phyloP scores from a whole-genome alignment of 2,113 vertebrate species.

The Crotalus viridis region DNA sequence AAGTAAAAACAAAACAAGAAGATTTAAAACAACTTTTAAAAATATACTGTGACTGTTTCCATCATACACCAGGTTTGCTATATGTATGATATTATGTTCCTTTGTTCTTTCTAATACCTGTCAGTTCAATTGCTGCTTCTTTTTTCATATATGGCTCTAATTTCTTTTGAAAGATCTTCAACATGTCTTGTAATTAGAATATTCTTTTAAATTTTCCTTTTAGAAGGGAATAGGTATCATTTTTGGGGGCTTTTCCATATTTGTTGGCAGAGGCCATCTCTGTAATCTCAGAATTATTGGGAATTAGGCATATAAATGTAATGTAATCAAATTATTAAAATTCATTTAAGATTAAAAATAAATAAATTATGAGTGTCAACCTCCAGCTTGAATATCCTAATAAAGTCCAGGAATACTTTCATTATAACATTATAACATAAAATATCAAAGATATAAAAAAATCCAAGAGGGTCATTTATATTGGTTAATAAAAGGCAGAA shows the following conservation, averaged over 20 bases:
- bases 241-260: background rate
- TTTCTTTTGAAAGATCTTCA: background rate
- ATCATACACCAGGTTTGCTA: background rate
- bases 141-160: background rate
- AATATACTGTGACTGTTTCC: background rate
- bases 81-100: background rate
- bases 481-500: background rate
- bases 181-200: background rate
- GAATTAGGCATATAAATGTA: background rate
- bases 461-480: background rate
- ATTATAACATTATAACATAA: background rate
- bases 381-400: too few relatives aligned
- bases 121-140: background rate
- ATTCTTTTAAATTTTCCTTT: background rate
- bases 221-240: background rate
- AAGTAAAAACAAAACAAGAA: background rate
- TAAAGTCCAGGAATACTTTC: too few relatives aligned
- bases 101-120: background rate
- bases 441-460: background rate
- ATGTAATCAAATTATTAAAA: background rate
- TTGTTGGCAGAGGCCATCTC: background rate
- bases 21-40: background rate
- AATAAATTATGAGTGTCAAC: background rate
- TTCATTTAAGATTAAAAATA: background rate
- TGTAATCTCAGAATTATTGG: background rate